Percentiles rank a stretch among this genome's conserved stretches.
phyloP scores from a whole-genome alignment of 2,113 vertebrate genomes.

The Perccottus glenii region DNA sequence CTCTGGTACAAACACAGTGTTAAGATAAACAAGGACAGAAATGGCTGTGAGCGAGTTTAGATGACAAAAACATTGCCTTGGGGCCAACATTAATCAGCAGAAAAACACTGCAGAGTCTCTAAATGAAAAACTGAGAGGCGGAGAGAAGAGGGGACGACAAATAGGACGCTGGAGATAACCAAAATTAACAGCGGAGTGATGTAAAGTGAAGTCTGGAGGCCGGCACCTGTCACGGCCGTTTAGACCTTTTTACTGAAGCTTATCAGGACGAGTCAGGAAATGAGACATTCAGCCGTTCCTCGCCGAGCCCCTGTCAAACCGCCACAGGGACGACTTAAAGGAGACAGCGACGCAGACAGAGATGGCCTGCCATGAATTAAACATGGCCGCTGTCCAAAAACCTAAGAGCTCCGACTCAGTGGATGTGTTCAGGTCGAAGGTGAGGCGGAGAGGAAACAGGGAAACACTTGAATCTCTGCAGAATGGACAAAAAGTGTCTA shows the following conservation, averaged over 20 bases:
- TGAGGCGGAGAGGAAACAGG: constrained; percentile 4
- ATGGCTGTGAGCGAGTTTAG: too few relatives aligned
- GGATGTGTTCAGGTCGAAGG: constrained; percentile 15
- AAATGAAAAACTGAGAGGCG: constrained; percentile 56
- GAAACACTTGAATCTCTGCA: too few relatives aligned
- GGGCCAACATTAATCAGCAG: constrained; percentile 36
- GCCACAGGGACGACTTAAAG: constrained; percentile 10
- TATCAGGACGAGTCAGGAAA: constrained; percentile 54
- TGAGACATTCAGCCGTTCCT: constrained; percentile 47
- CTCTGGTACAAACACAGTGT: too few relatives aligned
- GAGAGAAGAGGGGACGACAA: constrained; percentile 36
- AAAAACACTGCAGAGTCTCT: constrained; percentile 5
- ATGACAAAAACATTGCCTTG: constrained; percentile 32
- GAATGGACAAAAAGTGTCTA: too few relatives aligned
- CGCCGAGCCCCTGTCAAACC: constrained; percentile 43
- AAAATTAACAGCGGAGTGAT: constrained; percentile 63
- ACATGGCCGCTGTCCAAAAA: constrained; percentile 22
- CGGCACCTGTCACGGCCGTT: constrained; percentile 60
- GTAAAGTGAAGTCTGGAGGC: constrained; percentile 59
- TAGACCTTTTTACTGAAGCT: constrained; percentile 55
- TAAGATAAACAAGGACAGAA: too few relatives aligned
- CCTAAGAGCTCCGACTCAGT: constrained; percentile 2
- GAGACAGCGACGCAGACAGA: constrained; percentile 17
- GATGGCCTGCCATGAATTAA: constrained; percentile 54
- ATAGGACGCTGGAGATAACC: constrained; percentile 49